phyloP scores from a whole-genome alignment of 1,140 invertebrate species.

The Theocolax elegans region DNA sequence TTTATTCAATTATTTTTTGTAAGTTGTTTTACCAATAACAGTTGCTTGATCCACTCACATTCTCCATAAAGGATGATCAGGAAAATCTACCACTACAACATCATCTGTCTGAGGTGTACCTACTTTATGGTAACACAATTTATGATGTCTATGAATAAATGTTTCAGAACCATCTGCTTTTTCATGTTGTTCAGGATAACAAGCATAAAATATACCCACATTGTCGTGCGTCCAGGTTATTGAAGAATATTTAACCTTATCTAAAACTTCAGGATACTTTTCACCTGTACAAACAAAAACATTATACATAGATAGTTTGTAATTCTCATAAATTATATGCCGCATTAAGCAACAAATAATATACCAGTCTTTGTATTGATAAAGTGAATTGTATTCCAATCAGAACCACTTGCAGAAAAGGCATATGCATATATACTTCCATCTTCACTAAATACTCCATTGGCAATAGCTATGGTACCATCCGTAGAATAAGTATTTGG shows the following conservation, averaged over 20 bases:
- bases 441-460: constrained; percentile 89
- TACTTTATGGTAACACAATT: constrained; percentile 92
- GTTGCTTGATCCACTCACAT: too few relatives aligned
- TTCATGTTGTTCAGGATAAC: constrained; percentile 77
- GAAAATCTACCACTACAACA: constrained; percentile 90
- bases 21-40: too few relatives aligned
- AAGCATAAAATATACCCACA: constrained; percentile 93
- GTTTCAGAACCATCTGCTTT: constrained; percentile 93
- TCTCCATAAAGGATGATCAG: constrained; percentile 90
- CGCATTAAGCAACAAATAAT: background rate
- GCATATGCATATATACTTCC: constrained; percentile 92
- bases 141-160: constrained; percentile 87
- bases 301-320: background rate
- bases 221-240: constrained; percentile 97
- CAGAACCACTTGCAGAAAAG: constrained; percentile 91
- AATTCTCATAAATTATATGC: constrained; percentile 11
- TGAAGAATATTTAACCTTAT: constrained; percentile 91
- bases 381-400: constrained; percentile 93
- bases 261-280: constrained; percentile 88
- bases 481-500: constrained; percentile 93
- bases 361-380: constrained; percentile 80
- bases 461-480: constrained; percentile 89
- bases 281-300: constrained; percentile 70
- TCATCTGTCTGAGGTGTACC: constrained; percentile 90
- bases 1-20: too few relatives aligned